Conservation (phyloP, 53 echinoderm and acorn worm species). For the Echinarachnius parma region DNA sequence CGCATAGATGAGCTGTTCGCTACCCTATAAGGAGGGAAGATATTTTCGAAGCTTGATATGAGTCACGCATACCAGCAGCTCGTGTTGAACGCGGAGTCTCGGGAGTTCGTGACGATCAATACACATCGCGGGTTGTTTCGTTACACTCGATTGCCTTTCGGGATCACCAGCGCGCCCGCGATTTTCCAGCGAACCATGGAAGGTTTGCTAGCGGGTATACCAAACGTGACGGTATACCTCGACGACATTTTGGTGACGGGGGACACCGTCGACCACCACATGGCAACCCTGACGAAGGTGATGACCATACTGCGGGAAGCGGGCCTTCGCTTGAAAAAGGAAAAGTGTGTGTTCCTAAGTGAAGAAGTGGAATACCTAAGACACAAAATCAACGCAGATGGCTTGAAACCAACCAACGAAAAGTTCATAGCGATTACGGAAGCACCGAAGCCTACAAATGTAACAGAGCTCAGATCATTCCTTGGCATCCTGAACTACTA, state of each 20-base stretch:
- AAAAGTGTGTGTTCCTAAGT: constrained; percentile 40
- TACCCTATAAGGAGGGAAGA: constrained; percentile 49
- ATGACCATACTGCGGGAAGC: constrained; percentile 27
- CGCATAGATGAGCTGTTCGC: constrained; percentile 44
- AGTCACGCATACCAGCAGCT: constrained; percentile 61
- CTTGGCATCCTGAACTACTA: constrained; percentile 58
- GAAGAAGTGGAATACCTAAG: constrained; percentile 28
- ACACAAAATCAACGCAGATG: constrained; percentile 32
- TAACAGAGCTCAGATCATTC: constrained; percentile 38
- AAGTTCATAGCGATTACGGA: constrained; percentile 40
- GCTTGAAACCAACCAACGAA: constrained; percentile 42
- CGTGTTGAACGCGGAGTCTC: constrained; percentile 49
- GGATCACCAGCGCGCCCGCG: constrained; percentile 20
- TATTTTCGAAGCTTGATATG: constrained; percentile 59
- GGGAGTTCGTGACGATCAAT: constrained; percentile 25
- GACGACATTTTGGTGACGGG: constrained; percentile 51
- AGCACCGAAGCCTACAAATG: constrained; percentile 34
- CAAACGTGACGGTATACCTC: constrained; percentile 16
- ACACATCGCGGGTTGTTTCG: constrained; percentile 14
- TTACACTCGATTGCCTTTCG: constrained; percentile 31
- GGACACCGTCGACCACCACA: neutral
- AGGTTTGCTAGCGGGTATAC: constrained; percentile 31
- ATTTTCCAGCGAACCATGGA: constrained; percentile 52
- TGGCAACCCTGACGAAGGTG: neutral
- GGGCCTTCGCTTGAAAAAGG: constrained; percentile 32